A percentile compares a stretch with the other conserved stretches of the same genome.
Conservation (phyloP, 2,113 vertebrate genomes). For the Zapus hudsonius region DNA sequence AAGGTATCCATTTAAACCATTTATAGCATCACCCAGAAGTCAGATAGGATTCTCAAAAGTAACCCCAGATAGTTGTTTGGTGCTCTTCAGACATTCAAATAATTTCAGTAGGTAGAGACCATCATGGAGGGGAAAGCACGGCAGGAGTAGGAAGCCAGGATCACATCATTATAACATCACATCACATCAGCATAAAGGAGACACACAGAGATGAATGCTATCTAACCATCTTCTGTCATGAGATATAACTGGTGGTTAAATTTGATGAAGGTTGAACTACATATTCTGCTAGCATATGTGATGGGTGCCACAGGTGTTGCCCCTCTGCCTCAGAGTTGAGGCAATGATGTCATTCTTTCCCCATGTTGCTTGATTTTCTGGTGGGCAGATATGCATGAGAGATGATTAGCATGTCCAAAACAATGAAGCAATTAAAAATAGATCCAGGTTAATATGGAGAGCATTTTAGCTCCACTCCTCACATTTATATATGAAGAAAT, state of each 20-base stretch:
- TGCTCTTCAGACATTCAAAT: too few relatives aligned
- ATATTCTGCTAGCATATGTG: neutral
- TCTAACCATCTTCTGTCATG: neutral
- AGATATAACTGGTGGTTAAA: neutral
- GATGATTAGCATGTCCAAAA: neutral
- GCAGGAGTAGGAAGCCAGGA: too few relatives aligned
- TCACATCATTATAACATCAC: too few relatives aligned
- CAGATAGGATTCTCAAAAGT: too few relatives aligned
- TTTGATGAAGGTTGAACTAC: neutral
- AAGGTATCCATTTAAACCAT: too few relatives aligned
- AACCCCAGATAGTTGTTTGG: too few relatives aligned
- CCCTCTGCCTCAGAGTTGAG: neutral
- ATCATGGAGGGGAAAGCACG: too few relatives aligned
- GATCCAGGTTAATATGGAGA: neutral
- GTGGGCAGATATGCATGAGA: neutral
- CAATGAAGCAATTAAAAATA: neutral
- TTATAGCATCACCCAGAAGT: too few relatives aligned
- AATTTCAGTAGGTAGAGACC: too few relatives aligned
- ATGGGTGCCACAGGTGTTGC: neutral
- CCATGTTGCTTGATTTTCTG: neutral
- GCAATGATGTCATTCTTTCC: neutral
- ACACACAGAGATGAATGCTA: too few relatives aligned
- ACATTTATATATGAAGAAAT: conserved; percentile 7
- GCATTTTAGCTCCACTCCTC: neutral
- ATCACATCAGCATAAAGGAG: too few relatives aligned